Base-by-base conservation (phyloP, 2,797 vertebrate species). In the Chaunax sp. region DNA sequence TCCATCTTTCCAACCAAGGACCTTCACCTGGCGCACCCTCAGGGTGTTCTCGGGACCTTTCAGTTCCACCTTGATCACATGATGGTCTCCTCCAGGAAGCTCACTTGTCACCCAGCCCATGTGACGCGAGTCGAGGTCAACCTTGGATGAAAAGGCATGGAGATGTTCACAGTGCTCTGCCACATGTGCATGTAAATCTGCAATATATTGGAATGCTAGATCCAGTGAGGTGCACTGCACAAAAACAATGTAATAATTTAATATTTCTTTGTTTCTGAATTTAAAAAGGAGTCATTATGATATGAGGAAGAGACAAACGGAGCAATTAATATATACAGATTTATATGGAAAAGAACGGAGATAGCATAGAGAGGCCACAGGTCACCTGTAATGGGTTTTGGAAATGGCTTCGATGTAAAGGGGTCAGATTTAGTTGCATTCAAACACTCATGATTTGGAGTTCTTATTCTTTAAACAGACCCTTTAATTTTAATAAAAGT, bases 41-140 rank as follows among this genome's bases (percentile, higher is more conserved):
- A 99, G 91, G 0, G 98, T 99, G 90, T 99, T 99, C 91, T 99
- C 98, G 1, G 98, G 98, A 43, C 98, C 98, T 71, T 99, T 99
- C 85, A 99, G 86, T 83, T 99, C 98, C 81, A 99, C 96, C 89
- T 98, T 99, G 86, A 99, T 95, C 78, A 99, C 96, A 77, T 98
- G 96, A 86, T 98, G 96, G 87, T 98, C 98, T 33, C 96, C 96
- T 8, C 97, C 96, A 26, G 98, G 96, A 76, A 99, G 95, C 80
- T 99, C 98, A 83, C 98, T 98, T 38, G 97, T 98, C 76, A 99
- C 95, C 98, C 98, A 99, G 85, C 98, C 98, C 91, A 99, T 99
- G 86, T 99, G 98, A 51, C 98, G 96, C 0, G 97, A 98, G 92
- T 99, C 98, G 25, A 99, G 93, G 86, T 99, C 98, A 74, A 97